These are phyloP conservation scores for Tachina lurida DNA, from an alignment of 2,888 invertebrate species.

Conservation along the genomic window DNA sequence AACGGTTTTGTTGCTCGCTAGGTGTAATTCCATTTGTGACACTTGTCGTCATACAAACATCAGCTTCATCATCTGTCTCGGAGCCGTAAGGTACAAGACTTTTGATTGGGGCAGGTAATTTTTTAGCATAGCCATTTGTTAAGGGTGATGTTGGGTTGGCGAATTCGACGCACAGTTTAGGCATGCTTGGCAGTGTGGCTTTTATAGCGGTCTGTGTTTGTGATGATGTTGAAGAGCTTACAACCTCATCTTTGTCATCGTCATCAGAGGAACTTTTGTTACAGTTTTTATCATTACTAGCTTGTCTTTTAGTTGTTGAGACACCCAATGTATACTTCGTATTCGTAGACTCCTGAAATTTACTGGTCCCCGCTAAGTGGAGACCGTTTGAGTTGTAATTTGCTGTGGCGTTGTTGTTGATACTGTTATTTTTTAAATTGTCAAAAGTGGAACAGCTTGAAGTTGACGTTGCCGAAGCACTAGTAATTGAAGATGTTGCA, in stretches of 20 bases:
- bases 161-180: slow-evolving; percentile 75
- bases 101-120: slow-evolving; percentile 73
- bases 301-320: slow-evolving; percentile 76
- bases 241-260: slow-evolving; percentile 73
- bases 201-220: slow-evolving; percentile 67
- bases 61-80: slow-evolving; percentile 83
- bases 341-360: slow-evolving; percentile 77
- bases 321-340: slow-evolving; percentile 76
- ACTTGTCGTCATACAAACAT: slow-evolving; percentile 46
- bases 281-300: slow-evolving; percentile 74
- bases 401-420: slow-evolving; percentile 62
- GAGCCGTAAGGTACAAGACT: slow-evolving; percentile 86
- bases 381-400: slow-evolving; percentile 74
- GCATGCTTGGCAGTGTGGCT: slow-evolving; percentile 82
- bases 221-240: slow-evolving; percentile 73
- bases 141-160: slow-evolving; percentile 57
- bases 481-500: slow-evolving; percentile 62
- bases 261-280: slow-evolving; percentile 79
- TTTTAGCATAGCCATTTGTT: slow-evolving; percentile 72
- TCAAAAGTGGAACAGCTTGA: slow-evolving; percentile 58
- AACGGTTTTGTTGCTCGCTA: slow-evolving; percentile 61
- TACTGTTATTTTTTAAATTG: slow-evolving; percentile 62
- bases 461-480: slow-evolving; percentile 70
- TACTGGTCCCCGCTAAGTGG: slow-evolving; percentile 74
- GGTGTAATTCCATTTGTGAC: slow-evolving; percentile 43